A percentile compares a stretch with the other conserved stretches of the same genome.
phyloP scores from a whole-genome alignment of 1,140 invertebrate species.

The Platorchestia sp. region DNA sequence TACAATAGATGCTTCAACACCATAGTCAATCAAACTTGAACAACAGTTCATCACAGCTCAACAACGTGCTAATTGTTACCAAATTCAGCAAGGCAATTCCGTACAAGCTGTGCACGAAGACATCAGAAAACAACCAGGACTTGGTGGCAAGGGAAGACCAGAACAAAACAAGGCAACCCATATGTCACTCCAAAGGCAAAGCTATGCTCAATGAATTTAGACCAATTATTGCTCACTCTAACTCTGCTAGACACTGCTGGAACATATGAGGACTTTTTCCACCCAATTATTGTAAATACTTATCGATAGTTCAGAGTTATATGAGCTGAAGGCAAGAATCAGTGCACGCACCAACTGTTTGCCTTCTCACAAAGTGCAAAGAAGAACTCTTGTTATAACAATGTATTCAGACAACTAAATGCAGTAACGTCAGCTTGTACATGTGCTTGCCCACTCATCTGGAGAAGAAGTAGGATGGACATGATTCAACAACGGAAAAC shows the following conservation, averaged over 20 bases:
- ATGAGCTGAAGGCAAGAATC: background rate
- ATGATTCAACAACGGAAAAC: background rate
- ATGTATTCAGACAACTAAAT: background rate
- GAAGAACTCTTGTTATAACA: too few relatives aligned
- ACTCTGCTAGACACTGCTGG: background rate
- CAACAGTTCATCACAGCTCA: background rate
- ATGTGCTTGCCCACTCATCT: background rate
- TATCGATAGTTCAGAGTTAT: background rate
- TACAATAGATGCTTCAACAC: background rate
- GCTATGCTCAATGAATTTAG: background rate
- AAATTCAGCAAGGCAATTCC: background rate
- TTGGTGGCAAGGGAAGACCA: background rate
- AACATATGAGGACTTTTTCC: background rate
- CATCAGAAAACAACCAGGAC: background rate
- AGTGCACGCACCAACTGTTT: background rate
- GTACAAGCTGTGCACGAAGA: background rate
- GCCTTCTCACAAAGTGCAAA: background rate
- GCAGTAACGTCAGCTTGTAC: background rate
- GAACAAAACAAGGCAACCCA: background rate
- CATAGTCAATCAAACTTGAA: background rate
- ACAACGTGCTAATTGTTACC: too few relatives aligned
- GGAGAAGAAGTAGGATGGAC: too few relatives aligned
- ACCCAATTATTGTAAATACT: background rate
- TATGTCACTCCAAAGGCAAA: background rate
- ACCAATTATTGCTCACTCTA: background rate